Base-by-base conservation (phyloP, 1,140 invertebrate species). In the Bicyclus anynana region DNA sequence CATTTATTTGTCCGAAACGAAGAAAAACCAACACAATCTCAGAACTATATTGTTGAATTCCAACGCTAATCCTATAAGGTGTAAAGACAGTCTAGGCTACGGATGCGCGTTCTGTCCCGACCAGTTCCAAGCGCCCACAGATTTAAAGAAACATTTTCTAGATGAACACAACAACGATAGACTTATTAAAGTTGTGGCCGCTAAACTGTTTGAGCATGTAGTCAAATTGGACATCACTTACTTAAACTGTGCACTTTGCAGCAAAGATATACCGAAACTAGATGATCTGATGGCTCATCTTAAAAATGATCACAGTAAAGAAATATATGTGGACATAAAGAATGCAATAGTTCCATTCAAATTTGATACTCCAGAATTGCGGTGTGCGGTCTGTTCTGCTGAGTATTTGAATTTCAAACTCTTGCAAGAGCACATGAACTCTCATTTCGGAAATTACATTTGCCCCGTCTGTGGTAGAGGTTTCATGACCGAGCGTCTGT, bases 381-480 rank as follows among this genome's bases (percentile, higher is more conserved):
- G 72, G 17, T 90, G 89, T 40, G 63, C 68, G 0, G 52, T 90
- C 0, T 91, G 89, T 48, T 68, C 74, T 0, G 75, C 77, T 5
- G 77, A 80, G 10, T 77, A 87, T 49, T 57, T 69, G 9, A 85
- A 73, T 0, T 84, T 87, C 13, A 77, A 84, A 50, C 73, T 82
- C 12, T 47, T 90, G 12, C 67, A 82, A n/a, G 74, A 79, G 16
- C 90, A 90, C 16, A 81, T 87, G 79, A 79, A 80, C 26, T 62
- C 77, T 0, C 89, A 90, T 57, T 83, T 79, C 13, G 71, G 71
- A 13, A 80, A 74, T 23, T 95, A 94, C 69, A 90, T 93, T 54
- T 97, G 95, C 67, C 93, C 94, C 47, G 89, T 94, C 5, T 97
- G 96, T 73, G 90, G 89, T 1, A 95, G 95, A 5, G 68, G 68